Percentiles rank a stretch among this genome's conserved stretches.
Evolutionary conservation across 2,113 vertebrate species (phyloP).

Genomic region (Rissa tridactyla): DNA sequence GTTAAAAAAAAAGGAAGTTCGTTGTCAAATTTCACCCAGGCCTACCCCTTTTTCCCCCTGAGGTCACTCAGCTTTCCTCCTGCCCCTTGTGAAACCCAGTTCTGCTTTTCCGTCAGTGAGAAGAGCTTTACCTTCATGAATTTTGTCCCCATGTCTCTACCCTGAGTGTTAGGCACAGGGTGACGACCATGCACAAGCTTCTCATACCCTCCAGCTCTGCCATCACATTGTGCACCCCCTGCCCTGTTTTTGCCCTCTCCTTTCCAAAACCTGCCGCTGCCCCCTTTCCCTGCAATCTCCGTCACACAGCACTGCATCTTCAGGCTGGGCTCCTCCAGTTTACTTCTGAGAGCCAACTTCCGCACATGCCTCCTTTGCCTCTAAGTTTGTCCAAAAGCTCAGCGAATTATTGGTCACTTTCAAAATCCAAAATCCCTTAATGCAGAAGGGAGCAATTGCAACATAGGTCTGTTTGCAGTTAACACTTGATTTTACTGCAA

Average conservation of each 20-base stretch:
- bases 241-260: neutral
- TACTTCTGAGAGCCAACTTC: neutral
- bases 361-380: neutral
- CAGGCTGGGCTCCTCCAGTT: neutral
- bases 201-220: neutral
- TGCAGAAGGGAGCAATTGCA: neutral
- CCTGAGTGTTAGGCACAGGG: accelerated
- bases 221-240: neutral
- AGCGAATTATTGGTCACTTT: neutral
- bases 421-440: neutral
- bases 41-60: accelerated
- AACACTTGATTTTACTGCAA: neutral
- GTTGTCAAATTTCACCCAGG: neutral
- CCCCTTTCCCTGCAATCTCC: neutral
- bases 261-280: neutral
- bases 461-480: neutral
- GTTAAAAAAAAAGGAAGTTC: neutral
- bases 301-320: neutral
- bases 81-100: neutral
- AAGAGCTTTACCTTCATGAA: neutral
- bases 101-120: neutral
- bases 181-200: neutral
- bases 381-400: neutral
- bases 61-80: neutral
- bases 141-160: neutral